These are phyloP conservation scores for Mesochorus sp. DNA, from an alignment of 2,888 invertebrate species.

Conservation along the genomic window DNA sequence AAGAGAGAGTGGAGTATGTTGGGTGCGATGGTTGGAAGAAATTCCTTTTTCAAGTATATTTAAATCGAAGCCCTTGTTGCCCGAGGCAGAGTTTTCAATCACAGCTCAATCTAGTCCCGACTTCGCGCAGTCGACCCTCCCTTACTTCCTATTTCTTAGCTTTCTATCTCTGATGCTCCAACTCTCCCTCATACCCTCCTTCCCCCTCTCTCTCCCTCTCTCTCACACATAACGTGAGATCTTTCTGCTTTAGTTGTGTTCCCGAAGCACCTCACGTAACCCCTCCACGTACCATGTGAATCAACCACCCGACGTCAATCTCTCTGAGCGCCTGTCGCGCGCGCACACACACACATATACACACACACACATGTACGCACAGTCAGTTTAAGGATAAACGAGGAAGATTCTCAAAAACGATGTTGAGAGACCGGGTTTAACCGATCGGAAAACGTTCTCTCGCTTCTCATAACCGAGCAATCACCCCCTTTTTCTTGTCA, in stretches of 20 bases:
- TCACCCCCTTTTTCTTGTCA: constrained; percentile 64
- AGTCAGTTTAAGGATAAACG: constrained; percentile 12
- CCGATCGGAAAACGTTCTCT: constrained; percentile 78
- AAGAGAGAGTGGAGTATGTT: neutral
- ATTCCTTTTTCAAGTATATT: constrained; percentile 67
- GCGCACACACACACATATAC: neutral
- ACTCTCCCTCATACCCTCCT: constrained; percentile 84
- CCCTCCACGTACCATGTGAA: constrained; percentile 9
- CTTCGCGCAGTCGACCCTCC: constrained; percentile 64
- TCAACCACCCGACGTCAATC: constrained; percentile 31
- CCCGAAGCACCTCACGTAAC: constrained; percentile 74
- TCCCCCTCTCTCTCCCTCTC: constrained; percentile 73
- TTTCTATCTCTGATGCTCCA: constrained; percentile 76
- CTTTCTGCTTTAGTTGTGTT: constrained; percentile 35
- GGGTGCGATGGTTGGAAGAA: constrained; percentile 47
- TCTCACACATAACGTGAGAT: constrained; percentile 1
- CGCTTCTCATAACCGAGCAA: constrained; percentile 66
- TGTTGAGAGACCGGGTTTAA: constrained; percentile 73
- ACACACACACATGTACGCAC: neutral
- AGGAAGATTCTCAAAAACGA: constrained; percentile 66
- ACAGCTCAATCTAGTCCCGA: constrained; percentile 77
- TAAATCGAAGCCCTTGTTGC: constrained; percentile 76
- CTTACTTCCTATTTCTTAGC: constrained; percentile 73
- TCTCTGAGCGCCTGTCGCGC: constrained; percentile 21
- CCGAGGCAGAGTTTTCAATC: constrained; percentile 80